Evolutionary conservation across 2,113 vertebrate genomes (phyloP), one percentile per base, ranked within the genome.

Genomic region (Thalassoma bifasciatum): DNA sequence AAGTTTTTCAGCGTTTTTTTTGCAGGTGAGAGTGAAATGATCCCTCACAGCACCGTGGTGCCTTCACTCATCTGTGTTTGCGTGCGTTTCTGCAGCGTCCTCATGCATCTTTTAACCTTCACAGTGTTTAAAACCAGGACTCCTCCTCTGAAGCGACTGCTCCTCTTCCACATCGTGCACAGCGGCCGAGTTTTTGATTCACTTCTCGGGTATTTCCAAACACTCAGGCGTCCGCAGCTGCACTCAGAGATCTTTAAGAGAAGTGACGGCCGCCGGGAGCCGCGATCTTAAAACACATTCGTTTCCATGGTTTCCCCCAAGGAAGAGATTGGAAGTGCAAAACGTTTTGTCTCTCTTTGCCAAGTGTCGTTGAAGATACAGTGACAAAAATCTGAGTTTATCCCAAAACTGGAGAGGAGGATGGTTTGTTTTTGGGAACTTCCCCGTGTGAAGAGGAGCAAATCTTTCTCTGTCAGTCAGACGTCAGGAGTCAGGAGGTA

Each of bases 251-350:
- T 17, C 10, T 11, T 17, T 47, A 47, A 10, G 24, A 5, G 19
- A 50, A 12, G 38, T 12, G 40, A 56, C 16, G 24, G 44, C 17
- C 7, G 66, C 38, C 26, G 24, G 7, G 16, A 22, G 47, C n/a
- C 38, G n/a, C 50, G 16, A 14, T 59, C 22, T 52, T 30, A 46
- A 72, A 50, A 72, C 9, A 17, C 26, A 14, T 21, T 10, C 1
- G 59, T 73, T 77, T 64, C 72, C 76, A 72, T 76, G 76, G 66
- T 79, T 72, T 79, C 63, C 53, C 50, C 14, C 10, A 42, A 52
- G 51, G 57, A 19, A 61, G 56, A 22, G 72, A 81, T 26, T 37
- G 50, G 42, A 37, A 24, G 72, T 19, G 61, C 8, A 4, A 51
- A 30, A 14, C 19, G 57, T 58, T 67, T 40, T 37, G 57, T 72